Evolutionary conservation across 2,113 vertebrate genomes (phyloP), one percentile per base, ranked within the genome.

Genomic region (Motacilla tschutschensis): DNA sequence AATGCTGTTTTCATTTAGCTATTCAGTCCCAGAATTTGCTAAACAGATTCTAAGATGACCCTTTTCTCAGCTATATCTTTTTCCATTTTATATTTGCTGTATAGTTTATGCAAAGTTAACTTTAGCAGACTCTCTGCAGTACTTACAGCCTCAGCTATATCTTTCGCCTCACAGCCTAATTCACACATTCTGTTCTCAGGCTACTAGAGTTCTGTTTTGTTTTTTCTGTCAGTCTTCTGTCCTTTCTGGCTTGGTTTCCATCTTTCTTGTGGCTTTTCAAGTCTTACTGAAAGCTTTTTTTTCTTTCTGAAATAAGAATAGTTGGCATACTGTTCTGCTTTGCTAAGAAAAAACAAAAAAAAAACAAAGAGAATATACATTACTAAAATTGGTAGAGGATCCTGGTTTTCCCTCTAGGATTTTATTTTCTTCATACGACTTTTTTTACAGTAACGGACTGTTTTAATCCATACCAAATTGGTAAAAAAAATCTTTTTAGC

Each of bases 141-240:
- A 89, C 35, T 73, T 70, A 35, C 33, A 86, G 47, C 14, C 57
- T 82, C 64, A 73, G 40, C 55, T 50, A 5, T 3, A 2, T 33
- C 55, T 66, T 70, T 85, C 59, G 47, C 76, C 19, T 88, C 38
- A 29, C 5, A 77, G 57, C 33, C 48, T 67, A 53, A 48, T 83
- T 89, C 82, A 83, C 79, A 82, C 89, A 76, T 90, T 86, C 82
- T 84, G 60, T 73, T 92, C 75, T 63, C 71, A 72, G 71, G 54
- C 22, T 83, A 57, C 19, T 57, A 53, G 21, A 83, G 48, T 64
- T 80, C 73, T 80, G 44, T 17, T 66, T 17, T 88, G 81, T 90
- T 93, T 85, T 64, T 53, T 80, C 67, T 88, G 79, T 44, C 85
- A 89, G 72, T 59, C 21, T 76, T 83, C 67, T 84, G 35, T 66